Evolutionary conservation across 2,113 vertebrate species (phyloP).

Genomic region (Nanger granti): DNA sequence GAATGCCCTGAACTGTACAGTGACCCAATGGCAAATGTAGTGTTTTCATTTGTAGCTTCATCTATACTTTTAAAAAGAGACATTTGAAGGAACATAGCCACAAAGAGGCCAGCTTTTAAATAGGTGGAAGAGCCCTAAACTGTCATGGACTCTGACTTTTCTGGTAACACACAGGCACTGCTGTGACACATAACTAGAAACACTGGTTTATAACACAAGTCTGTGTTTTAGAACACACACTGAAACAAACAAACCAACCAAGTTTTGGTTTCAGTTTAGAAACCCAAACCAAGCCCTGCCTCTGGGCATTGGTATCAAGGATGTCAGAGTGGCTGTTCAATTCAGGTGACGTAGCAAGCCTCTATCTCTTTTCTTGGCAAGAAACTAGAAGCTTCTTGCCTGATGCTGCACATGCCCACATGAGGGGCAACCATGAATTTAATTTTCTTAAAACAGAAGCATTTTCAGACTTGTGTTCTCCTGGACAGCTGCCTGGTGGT

Average conservation of each 20-base stretch:
- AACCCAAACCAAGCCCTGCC: slow-evolving; percentile 23
- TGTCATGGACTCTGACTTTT: not conserved
- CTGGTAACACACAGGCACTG: slow-evolving; percentile 3
- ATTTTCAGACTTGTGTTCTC: slow-evolving; percentile 73
- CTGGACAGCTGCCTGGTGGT: slow-evolving; percentile 70
- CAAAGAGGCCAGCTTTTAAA: not conserved
- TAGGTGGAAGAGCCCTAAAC: not conserved
- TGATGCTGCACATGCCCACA: slow-evolving; percentile 1
- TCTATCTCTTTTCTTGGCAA: not conserved
- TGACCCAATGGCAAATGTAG: not conserved
- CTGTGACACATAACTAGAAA: slow-evolving; percentile 48
- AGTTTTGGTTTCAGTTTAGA: not conserved
- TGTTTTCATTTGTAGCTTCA: not conserved
- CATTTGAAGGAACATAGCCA: not conserved
- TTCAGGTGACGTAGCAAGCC: not conserved
- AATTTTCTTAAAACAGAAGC: slow-evolving; percentile 72
- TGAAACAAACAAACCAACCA: slow-evolving; percentile 9
- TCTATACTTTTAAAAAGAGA: not conserved
- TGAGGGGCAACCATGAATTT: slow-evolving; percentile 32
- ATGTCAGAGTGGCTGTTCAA: not conserved
- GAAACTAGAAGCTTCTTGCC: slow-evolving; percentile 19
- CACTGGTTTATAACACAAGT: slow-evolving; percentile 62
- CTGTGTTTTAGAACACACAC: slow-evolving; percentile 61
- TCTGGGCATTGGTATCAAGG: not conserved
- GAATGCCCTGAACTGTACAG: not conserved